A percentile compares a stretch with the other conserved stretches of the same genome.
Conservation (phyloP, 2,113 vertebrate species). For the Elephas maximus region DNA sequence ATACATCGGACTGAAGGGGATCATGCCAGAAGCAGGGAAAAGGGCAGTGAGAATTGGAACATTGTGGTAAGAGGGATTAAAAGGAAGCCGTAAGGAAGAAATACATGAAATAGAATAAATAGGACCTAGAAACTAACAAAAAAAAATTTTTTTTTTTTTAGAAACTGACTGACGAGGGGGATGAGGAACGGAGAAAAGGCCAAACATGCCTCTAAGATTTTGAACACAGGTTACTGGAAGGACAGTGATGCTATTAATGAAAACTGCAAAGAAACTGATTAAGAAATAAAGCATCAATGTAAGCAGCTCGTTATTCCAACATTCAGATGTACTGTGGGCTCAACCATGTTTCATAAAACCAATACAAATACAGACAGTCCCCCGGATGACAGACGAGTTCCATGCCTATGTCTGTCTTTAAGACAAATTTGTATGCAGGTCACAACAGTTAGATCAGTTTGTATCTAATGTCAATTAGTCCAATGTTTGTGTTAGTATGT, state of each 20-base stretch:
- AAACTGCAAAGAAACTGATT: slow-evolving; percentile 33
- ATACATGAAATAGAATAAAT: not conserved
- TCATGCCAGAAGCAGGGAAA: not conserved
- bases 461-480: too few relatives aligned
- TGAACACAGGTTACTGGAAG: not conserved
- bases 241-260: not conserved
- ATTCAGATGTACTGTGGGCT: not conserved
- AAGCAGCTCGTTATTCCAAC: not conserved
- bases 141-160: too few relatives aligned
- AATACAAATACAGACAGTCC: not conserved
- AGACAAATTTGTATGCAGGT: too few relatives aligned
- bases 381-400: too few relatives aligned
- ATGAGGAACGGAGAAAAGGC: slow-evolving; percentile 32
- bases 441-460: too few relatives aligned
- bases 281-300: slow-evolving; percentile 44
- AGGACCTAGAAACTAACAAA: slow-evolving; percentile 1
- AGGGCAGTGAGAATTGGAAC: not conserved
- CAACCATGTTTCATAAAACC: slow-evolving; percentile 41
- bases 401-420: too few relatives aligned
- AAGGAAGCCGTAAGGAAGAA: not conserved
- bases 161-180: not conserved
- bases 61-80: not conserved
- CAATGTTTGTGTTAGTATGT: too few relatives aligned
- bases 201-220: slow-evolving; percentile 47
- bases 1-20: not conserved